Evolutionary conservation across 2,113 vertebrate species (phyloP).

Genomic region (Platichthys flesus): DNA sequence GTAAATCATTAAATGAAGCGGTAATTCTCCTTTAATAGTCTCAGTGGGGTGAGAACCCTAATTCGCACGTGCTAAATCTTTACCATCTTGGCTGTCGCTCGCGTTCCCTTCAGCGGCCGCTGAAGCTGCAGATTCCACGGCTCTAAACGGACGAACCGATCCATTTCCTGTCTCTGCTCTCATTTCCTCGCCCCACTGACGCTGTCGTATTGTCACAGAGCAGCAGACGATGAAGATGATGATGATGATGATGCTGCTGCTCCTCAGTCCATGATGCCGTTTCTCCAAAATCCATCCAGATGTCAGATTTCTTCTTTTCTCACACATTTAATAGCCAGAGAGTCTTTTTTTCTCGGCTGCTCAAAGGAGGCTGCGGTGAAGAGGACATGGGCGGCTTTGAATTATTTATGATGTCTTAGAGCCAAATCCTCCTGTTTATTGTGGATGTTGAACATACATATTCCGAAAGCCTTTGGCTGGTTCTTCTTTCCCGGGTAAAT

Average conservation of each 20-base stretch:
- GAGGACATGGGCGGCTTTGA: slow-evolving; percentile 63
- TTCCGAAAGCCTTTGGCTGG: slow-evolving; percentile 67
- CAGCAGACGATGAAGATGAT: slow-evolving; percentile 21
- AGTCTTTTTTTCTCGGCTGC: slow-evolving; percentile 52
- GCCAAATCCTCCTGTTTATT: slow-evolving; percentile 74
- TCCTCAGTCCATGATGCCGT: not conserved
- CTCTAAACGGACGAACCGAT: slow-evolving; percentile 27
- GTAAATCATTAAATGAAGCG: slow-evolving; percentile 34
- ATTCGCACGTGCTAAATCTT: slow-evolving; percentile 14
- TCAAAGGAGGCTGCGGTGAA: slow-evolving; percentile 51
- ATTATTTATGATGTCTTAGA: slow-evolving; percentile 79
- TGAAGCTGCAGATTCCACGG: slow-evolving; percentile 34
- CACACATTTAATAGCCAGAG: slow-evolving; percentile 51
- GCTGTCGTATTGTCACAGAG: slow-evolving; percentile 18
- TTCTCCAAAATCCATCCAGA: slow-evolving; percentile 39
- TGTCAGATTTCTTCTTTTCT: slow-evolving; percentile 42
- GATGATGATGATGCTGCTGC: not conserved
- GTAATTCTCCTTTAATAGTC: slow-evolving; percentile 43
- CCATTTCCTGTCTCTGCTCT: slow-evolving; percentile 34
- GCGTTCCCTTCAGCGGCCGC: slow-evolving; percentile 17
- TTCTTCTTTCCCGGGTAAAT: slow-evolving; percentile 47
- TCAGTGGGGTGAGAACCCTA: slow-evolving; percentile 7
- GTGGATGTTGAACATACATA: slow-evolving; percentile 74
- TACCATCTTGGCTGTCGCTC: slow-evolving; percentile 1
- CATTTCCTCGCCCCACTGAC: slow-evolving; percentile 35